Evolutionary conservation across 2,888 invertebrate species (phyloP).

Genomic region (Dysmachus trigonus): DNA sequence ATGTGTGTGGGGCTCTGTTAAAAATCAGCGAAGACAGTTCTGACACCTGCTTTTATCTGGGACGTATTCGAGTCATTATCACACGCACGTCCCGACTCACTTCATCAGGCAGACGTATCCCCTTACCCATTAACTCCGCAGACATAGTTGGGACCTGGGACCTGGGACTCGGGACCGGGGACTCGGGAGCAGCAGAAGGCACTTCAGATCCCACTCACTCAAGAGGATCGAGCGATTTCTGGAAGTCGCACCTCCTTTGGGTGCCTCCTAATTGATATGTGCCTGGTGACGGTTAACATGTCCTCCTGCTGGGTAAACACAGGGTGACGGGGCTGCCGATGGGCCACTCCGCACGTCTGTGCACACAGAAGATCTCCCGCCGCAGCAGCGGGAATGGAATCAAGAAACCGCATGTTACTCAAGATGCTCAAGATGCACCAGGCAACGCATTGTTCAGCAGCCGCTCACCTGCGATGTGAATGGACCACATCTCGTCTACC

Average conservation of each 20-base stretch:
- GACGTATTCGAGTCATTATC: conserved; percentile 36
- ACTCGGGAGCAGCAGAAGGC: not conserved
- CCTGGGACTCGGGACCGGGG: not conserved
- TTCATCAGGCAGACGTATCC: not conserved
- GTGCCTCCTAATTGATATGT: conserved; percentile 43
- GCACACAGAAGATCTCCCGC: not conserved
- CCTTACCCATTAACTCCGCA: conserved; percentile 18
- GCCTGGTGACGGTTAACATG: conserved; percentile 39
- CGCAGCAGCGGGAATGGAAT: not conserved
- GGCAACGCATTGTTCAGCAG: not conserved
- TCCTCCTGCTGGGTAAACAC: not conserved
- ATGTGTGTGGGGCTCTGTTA: conserved; percentile 19
- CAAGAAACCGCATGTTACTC: conserved; percentile 7
- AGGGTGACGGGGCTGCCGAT: not conserved
- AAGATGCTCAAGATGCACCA: not conserved
- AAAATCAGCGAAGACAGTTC: conserved; percentile 45
- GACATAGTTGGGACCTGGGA: not conserved
- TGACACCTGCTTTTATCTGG: conserved; percentile 46
- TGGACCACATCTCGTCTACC: not conserved
- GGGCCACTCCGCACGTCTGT: not conserved
- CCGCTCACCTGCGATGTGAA: not conserved
- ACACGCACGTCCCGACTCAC: conserved; percentile 6
- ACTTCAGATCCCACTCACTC: not conserved
- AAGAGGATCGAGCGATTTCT: not conserved
- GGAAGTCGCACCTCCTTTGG: conserved; percentile 10